These are phyloP conservation scores for Halictus rubicundus DNA, from an alignment of 1,140 invertebrate species.

Conservation along the genomic window DNA sequence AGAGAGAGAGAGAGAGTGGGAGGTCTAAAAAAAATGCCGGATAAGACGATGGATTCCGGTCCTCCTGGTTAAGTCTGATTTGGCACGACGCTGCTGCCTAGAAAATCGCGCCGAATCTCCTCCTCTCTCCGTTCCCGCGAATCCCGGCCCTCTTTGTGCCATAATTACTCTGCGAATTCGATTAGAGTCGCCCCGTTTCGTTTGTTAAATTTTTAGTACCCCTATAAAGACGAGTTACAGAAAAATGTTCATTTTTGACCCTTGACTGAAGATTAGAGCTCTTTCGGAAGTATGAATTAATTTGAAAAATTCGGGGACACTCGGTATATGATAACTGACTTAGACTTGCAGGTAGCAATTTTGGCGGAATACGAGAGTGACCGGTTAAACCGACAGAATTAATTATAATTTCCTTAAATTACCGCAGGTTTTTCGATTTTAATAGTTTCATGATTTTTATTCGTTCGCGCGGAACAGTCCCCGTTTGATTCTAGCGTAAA, in stretches of 20 bases:
- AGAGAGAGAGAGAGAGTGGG: too few relatives aligned
- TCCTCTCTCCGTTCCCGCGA: not conserved
- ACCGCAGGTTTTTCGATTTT: not conserved
- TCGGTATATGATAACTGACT: too few relatives aligned
- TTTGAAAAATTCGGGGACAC: too few relatives aligned
- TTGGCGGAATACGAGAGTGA: too few relatives aligned
- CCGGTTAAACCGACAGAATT: not conserved
- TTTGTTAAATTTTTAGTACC: too few relatives aligned
- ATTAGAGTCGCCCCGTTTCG: too few relatives aligned
- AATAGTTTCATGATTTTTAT: not conserved
- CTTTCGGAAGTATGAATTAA: too few relatives aligned
- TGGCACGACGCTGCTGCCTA: conserved; percentile 8
- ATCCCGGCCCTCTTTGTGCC: not conserved
- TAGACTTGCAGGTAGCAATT: too few relatives aligned
- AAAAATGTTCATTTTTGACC: too few relatives aligned
- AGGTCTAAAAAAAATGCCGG: not conserved
- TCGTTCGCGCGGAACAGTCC: not conserved
- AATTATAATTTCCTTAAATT: not conserved
- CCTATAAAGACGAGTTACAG: too few relatives aligned
- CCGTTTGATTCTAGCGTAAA: not conserved
- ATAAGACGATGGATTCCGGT: conserved; percentile 49
- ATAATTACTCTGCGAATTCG: not conserved
- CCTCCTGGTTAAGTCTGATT: conserved; percentile 19
- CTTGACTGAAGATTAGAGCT: too few relatives aligned
- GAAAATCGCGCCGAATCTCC: not conserved